Percentiles rank a stretch among this genome's conserved stretches.
These are phyloP conservation scores for Toxotes jaculatrix DNA, from an alignment of 2,113 vertebrate genomes.

Conservation along the genomic window DNA sequence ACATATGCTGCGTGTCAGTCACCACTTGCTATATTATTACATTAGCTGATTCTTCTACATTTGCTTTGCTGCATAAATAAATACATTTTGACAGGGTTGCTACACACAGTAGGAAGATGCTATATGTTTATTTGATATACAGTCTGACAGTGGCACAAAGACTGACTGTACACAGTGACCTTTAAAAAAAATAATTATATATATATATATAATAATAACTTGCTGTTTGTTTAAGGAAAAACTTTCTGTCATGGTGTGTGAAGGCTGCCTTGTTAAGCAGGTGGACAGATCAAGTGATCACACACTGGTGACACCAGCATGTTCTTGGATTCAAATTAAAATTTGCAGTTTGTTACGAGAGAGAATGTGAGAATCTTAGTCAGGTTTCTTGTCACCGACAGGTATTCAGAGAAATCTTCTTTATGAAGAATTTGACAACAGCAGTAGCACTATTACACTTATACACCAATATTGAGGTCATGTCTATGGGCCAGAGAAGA, in stretches of 20 bases:
- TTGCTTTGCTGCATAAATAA: background rate
- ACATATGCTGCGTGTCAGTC: background rate
- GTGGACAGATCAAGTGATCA: background rate
- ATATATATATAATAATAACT: background rate
- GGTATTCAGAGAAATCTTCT: background rate
- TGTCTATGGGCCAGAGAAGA: background rate
- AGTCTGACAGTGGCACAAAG: background rate
- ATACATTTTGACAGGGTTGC: background rate
- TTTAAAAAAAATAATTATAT: background rate
- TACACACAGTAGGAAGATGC: background rate
- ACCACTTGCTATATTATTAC: background rate
- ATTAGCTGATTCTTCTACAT: background rate
- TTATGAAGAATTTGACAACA: background rate
- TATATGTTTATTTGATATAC: background rate
- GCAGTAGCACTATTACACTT: background rate
- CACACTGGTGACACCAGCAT: background rate
- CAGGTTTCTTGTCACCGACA: background rate
- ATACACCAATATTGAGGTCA: conserved; percentile 1
- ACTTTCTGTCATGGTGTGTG: background rate
- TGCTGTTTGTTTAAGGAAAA: background rate
- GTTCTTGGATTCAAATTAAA: background rate
- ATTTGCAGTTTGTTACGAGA: background rate
- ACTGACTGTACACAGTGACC: background rate
- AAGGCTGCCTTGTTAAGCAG: background rate
- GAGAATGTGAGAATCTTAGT: background rate